phyloP scores from a whole-genome alignment of 37 sponge, comb jelly and placozoan genomes.

The Lycopodina hypogea region DNA sequence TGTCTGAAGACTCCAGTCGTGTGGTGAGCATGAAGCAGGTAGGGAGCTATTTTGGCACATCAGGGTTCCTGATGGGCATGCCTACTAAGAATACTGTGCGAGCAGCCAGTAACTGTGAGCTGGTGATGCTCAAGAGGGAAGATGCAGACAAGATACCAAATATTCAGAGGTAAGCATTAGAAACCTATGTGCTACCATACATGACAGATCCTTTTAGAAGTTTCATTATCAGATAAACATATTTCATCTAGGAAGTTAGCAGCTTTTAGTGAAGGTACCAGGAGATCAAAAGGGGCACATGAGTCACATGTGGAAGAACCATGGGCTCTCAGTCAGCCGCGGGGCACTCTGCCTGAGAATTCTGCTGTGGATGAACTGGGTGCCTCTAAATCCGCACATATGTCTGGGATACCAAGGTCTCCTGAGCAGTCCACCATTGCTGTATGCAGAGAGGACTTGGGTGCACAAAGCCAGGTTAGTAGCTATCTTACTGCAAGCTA shows the following conservation, averaged over 20 bases:
- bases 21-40: constrained; percentile 51
- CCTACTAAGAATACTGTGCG: constrained; percentile 53
- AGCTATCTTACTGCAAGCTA: not conserved
- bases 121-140: constrained; percentile 53
- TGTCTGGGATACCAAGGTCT: constrained; percentile 31
- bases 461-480: constrained; percentile 37
- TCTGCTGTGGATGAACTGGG: constrained; percentile 41
- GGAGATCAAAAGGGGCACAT: no score
- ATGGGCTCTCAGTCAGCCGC: no score
- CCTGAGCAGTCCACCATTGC: constrained; percentile 36
- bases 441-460: constrained; percentile 46
- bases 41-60: constrained; percentile 76
- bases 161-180: constrained; percentile 37
- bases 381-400: constrained; percentile 38
- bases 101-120: constrained; percentile 73
- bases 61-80: constrained; percentile 61
- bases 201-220: no score
- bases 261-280: not conserved
- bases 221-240: not conserved
- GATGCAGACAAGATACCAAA: constrained; percentile 57
- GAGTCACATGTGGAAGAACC: no score
- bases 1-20: constrained; percentile 66
- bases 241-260: not conserved
- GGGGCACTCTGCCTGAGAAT: no score
- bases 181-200: not conserved